Percentiles rank a stretch among this genome's conserved stretches.
Evolutionary conservation across 2,888 invertebrate species (phyloP).

Genomic region (Panorpa germanica): DNA sequence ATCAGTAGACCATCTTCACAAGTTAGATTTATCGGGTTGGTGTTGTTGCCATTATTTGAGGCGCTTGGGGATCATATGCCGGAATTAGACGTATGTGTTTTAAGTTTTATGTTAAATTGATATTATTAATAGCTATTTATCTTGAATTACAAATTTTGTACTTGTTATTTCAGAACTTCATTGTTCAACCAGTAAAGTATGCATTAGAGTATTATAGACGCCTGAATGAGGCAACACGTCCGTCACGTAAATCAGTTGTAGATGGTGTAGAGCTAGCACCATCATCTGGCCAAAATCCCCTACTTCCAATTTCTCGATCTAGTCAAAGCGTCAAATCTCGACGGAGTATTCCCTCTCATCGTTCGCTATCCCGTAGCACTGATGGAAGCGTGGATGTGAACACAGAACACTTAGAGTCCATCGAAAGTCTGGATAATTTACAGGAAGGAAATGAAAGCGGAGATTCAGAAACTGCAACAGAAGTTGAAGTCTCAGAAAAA

Average conservation of each 20-base stretch:
- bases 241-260: constrained; percentile 23
- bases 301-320: constrained; percentile 28
- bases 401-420: constrained; percentile 18
- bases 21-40: constrained; percentile 66
- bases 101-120: constrained; percentile 13
- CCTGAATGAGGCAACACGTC: constrained; percentile 24
- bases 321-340: constrained; percentile 31
- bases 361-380: constrained; percentile 27
- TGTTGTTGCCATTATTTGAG: constrained; percentile 61
- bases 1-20: constrained; percentile 70
- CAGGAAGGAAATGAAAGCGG: constrained; percentile 37
- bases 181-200: constrained; percentile 24
- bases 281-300: too few relatives aligned
- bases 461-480: constrained; percentile 47
- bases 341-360: constrained; percentile 29
- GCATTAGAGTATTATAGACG: constrained; percentile 25
- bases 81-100: constrained; percentile 42
- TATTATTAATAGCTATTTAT: too few relatives aligned
- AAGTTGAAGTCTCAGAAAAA: constrained; percentile 55
- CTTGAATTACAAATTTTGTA: too few relatives aligned
- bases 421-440: constrained; percentile 26
- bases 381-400: constrained; percentile 30
- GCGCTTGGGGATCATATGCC: constrained; percentile 54
- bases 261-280: constrained; percentile 21
- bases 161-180: too few relatives aligned